phyloP scores from a whole-genome alignment of 2,797 vertebrate genomes.

The Catostomus latipinnis region DNA sequence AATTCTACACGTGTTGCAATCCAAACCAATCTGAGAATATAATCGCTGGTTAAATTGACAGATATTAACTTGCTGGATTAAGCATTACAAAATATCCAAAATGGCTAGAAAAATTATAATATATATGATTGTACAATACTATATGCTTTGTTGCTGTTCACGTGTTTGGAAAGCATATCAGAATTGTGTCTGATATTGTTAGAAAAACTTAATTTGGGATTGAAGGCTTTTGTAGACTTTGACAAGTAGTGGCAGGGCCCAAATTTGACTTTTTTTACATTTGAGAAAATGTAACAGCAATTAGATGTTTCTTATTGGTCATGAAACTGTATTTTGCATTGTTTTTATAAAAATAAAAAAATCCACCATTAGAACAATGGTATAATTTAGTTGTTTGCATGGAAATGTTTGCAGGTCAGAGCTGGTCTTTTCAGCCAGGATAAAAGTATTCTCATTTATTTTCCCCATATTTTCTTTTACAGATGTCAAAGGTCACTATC shows the following conservation, averaged over 20 bases:
- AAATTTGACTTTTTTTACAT: no score
- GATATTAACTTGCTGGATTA: background rate
- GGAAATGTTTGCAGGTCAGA: background rate
- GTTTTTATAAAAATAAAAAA: no score
- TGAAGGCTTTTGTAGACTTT: background rate
- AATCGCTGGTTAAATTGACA: constrained; percentile 19
- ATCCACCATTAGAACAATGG: no score
- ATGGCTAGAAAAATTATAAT: background rate
- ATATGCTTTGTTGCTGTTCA: background rate
- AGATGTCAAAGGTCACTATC: constrained; percentile 97
- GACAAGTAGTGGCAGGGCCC: no score
- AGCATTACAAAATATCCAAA: constrained; percentile 3
- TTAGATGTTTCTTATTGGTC: no score
- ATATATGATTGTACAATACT: background rate
- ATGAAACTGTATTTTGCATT: no score
- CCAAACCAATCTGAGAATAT: background rate
- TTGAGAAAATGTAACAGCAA: no score
- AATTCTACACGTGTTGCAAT: constrained; percentile 13
- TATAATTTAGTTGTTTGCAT: background rate
- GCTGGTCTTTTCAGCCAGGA: background rate
- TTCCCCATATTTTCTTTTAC: background rate
- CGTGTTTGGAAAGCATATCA: background rate
- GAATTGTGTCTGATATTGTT: background rate
- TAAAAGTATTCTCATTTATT: background rate
- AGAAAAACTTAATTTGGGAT: background rate